Percentiles rank a stretch among this genome's conserved stretches.
phyloP scores from a whole-genome alignment of 2,888 invertebrate species.

The Drosophila demipolita region DNA sequence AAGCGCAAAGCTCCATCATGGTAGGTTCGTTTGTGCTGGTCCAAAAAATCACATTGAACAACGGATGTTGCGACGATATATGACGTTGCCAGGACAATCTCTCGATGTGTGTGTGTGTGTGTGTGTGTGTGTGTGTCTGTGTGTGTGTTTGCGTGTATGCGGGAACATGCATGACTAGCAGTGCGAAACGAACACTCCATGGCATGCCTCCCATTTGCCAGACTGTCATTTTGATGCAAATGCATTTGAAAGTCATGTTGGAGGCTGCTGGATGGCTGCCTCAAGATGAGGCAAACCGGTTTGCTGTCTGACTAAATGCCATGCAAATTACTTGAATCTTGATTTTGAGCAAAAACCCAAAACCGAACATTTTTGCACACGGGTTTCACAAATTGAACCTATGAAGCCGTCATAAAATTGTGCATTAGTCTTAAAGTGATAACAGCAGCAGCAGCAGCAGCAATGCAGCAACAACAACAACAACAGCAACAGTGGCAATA shows the following conservation, averaged over 20 bases:
- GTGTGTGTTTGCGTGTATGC: slow-evolving; percentile 20
- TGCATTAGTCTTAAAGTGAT: slow-evolving; percentile 30
- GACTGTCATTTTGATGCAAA: slow-evolving; percentile 71
- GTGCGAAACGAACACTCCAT: slow-evolving; percentile 45
- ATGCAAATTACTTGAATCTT: slow-evolving; percentile 65
- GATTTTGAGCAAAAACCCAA: slow-evolving; percentile 40
- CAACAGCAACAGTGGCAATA: neutral
- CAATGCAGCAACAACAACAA: neutral
- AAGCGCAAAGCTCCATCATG: slow-evolving; percentile 28
- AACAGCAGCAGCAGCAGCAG: neutral
- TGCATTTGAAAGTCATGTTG: slow-evolving; percentile 65
- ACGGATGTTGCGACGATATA: slow-evolving; percentile 75
- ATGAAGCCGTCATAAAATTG: slow-evolving; percentile 17
- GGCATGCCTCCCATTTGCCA: slow-evolving; percentile 8
- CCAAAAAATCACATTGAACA: slow-evolving; percentile 68
- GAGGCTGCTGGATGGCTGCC: slow-evolving; percentile 16
- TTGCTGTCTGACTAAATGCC: slow-evolving; percentile 57
- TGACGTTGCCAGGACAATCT: slow-evolving; percentile 61
- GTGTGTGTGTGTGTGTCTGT: slow-evolving; percentile 2
- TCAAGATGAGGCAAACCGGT: slow-evolving; percentile 33
- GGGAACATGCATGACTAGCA: slow-evolving; percentile 66
- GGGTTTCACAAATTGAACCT: neutral
- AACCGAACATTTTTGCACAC: slow-evolving; percentile 12
- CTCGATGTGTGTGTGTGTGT: slow-evolving; percentile 25
- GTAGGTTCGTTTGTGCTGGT: slow-evolving; percentile 50